Conservation (phyloP, 2,113 vertebrate species). For the Phalacrocorax aristotelis region DNA sequence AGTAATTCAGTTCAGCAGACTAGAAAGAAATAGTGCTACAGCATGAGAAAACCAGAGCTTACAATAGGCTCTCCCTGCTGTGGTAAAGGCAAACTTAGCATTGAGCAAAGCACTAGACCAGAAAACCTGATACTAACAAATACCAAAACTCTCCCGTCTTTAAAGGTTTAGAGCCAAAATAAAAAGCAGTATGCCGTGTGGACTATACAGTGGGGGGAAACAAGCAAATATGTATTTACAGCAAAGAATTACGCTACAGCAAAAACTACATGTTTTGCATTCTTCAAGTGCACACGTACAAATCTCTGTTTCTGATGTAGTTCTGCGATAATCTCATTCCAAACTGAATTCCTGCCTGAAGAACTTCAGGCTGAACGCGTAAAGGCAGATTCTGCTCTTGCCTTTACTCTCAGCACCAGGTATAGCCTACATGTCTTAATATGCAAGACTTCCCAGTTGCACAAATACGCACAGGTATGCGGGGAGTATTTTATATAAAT, state of each 20-base stretch:
- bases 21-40: constrained; percentile 12
- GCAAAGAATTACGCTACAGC: constrained; percentile 20
- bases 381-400: background rate
- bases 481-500: background rate
- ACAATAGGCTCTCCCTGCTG: constrained; percentile 18
- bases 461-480: background rate
- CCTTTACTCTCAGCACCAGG: background rate
- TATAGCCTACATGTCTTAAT: background rate
- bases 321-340: background rate
- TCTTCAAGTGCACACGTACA: background rate
- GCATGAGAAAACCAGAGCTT: background rate
- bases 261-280: background rate
- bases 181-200: background rate
- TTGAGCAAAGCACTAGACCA: constrained; percentile 17
- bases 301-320: background rate
- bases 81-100: background rate
- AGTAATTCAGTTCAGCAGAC: background rate
- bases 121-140: constrained; percentile 28
- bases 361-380: background rate
- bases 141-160: background rate
- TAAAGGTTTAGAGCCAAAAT: constrained; percentile 23
- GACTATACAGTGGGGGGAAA: background rate
- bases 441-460: background rate
- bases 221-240: constrained; percentile 60
- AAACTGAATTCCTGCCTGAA: background rate